These are phyloP conservation scores for Catocala nupta DNA, from an alignment of 2,888 invertebrate species.

Conservation along the genomic window DNA sequence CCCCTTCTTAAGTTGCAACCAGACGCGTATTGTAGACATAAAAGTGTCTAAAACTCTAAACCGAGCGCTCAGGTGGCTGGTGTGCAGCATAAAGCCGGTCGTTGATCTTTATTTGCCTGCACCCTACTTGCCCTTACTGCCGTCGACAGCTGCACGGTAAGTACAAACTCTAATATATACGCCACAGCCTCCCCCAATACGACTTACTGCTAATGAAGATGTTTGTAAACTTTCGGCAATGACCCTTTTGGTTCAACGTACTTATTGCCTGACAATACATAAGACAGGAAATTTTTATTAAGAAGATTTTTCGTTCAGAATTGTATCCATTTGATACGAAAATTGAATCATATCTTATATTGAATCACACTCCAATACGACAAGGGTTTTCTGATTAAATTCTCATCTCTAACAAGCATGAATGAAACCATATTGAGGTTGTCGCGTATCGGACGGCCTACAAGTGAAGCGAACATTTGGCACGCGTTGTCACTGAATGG, in stretches of 20 bases:
- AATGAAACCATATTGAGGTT: conserved; percentile 33
- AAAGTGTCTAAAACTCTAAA: conserved; percentile 59
- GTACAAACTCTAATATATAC: conserved; percentile 57
- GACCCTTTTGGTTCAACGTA: conserved; percentile 30
- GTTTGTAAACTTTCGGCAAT: conserved; percentile 54
- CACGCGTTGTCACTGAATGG: conserved; percentile 29
- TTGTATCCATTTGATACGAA: background rate
- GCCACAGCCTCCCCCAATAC: conserved; percentile 64
- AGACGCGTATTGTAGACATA: conserved; percentile 36
- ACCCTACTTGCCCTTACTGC: conserved; percentile 52
- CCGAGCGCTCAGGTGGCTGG: conserved; percentile 71
- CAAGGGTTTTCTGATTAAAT: background rate
- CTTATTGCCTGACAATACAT: background rate
- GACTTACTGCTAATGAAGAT: conserved; percentile 59
- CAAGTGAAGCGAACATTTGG: conserved; percentile 34
- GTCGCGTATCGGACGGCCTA: conserved; percentile 20
- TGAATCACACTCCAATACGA: background rate
- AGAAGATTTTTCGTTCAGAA: too few relatives aligned
- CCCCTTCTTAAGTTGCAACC: conserved; percentile 1
- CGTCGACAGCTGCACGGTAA: conserved; percentile 58
- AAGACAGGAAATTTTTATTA: too few relatives aligned
- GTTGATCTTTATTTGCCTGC: conserved; percentile 78
- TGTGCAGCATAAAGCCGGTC: conserved; percentile 65
- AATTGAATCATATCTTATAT: background rate
- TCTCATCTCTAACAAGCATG: background rate